Base-by-base conservation (phyloP, 2,888 invertebrate species). In the Cephus pygmeus region DNA sequence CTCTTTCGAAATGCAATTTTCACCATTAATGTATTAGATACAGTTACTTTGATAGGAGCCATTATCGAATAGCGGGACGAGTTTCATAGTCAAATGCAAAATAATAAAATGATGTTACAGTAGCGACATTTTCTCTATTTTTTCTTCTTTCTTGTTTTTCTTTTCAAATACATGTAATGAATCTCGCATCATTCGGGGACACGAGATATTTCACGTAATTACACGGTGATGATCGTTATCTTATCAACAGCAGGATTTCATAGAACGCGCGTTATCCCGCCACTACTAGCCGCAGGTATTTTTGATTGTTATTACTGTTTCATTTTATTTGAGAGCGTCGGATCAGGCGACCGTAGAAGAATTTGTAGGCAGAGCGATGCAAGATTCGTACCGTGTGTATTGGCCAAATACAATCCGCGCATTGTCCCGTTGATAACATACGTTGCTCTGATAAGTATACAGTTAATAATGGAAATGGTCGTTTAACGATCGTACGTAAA, bases 71-170 rank as follows among this genome's bases (percentile, higher is more conserved):
- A 69, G 34, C 34, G 69, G 69, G 75, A 68, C 56, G 34, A 56
- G 34, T 35, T 69, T 33, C 34, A 69, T 30, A 56, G 30, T 75
- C 35, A 15, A 69, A 35, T 69, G 69, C 69, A 9, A 75, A 75
- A 33, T 34, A 69, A 69, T 69, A 30, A 69, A 33, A 75, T 69
- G 33, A 75, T 30, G 56, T 35, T 34, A 75, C 35, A 69, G 11
- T 69, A 12, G 34, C 33, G n/a, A 69, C 34, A n/a, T 69, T 34
- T 34, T 36, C 12, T 33, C 30, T 36, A n/a, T 75, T 68, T 75
- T n/a, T 40, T 35, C 35, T 33, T 75, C 33, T 75, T 34, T 75
- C 56, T 56, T 56, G 56, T 56, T 56, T 23, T 56, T 56, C 56
- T 23, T 56, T 56, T 23, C 56, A 56, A 56, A 56, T 56, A 56